Conservation (phyloP, 2,113 vertebrate genomes). For the Corvus moneduloides region DNA sequence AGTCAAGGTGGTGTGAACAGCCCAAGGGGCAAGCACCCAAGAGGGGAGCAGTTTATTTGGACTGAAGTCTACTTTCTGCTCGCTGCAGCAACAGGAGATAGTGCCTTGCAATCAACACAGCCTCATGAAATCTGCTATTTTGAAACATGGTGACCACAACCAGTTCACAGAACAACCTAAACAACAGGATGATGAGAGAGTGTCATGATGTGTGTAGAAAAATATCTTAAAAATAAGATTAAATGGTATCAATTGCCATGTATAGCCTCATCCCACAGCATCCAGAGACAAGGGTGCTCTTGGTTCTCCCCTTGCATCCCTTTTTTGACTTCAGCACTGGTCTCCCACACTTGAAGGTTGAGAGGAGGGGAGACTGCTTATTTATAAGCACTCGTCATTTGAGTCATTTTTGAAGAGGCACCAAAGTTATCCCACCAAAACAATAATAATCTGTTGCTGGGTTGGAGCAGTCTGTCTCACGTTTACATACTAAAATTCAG, state of each 20-base stretch:
- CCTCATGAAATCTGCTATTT: neutral
- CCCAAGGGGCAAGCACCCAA: neutral
- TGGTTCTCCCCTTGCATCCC: neutral
- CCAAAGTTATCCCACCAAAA: neutral
- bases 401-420: neutral
- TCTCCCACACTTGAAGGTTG: neutral
- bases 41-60: neutral
- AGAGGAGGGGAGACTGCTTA: neutral
- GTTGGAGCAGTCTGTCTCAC: neutral
- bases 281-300: neutral
- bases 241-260: neutral
- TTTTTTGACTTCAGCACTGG: neutral
- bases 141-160: neutral
- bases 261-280: neutral
- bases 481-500: neutral
- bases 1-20: neutral
- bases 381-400: neutral
- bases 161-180: neutral
- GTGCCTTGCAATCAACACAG: neutral
- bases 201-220: neutral
- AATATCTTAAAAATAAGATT: neutral
- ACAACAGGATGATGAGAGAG: neutral
- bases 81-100: accelerated
- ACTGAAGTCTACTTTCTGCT: neutral
- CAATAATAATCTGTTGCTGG: neutral